These are phyloP conservation scores for Carettochelys insculpta DNA, from an alignment of 2,113 vertebrate species.

Conservation along the genomic window DNA sequence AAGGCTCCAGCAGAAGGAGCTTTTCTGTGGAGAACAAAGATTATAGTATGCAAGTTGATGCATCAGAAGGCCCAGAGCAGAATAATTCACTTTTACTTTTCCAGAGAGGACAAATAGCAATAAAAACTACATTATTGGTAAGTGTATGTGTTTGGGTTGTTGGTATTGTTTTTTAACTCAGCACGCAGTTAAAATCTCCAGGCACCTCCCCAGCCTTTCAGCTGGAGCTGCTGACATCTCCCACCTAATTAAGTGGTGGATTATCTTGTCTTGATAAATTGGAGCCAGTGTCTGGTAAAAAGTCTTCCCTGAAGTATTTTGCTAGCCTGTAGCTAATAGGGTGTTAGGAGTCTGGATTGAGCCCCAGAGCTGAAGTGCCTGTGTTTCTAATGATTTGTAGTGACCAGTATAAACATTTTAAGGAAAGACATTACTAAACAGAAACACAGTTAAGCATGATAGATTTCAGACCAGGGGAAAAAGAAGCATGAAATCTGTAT, in stretches of 20 bases:
- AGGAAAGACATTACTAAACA: slow-evolving; percentile 63
- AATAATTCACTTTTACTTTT: slow-evolving; percentile 78
- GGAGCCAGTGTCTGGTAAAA: slow-evolving; percentile 75
- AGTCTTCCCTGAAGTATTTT: slow-evolving; percentile 76
- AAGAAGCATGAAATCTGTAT: not conserved
- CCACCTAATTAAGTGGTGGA: slow-evolving; percentile 80
- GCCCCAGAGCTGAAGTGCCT: slow-evolving; percentile 75
- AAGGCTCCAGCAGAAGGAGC: slow-evolving; percentile 44
- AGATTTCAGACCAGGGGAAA: slow-evolving; percentile 50
- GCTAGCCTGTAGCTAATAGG: slow-evolving; percentile 62
- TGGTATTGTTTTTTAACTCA: slow-evolving; percentile 56
- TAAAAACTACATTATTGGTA: slow-evolving; percentile 71
- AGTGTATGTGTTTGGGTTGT: slow-evolving; percentile 35
- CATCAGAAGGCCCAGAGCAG: slow-evolving; percentile 48
- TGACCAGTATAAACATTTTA: slow-evolving; percentile 81
- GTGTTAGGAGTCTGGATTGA: slow-evolving; percentile 75
- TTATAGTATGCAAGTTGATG: slow-evolving; percentile 40
- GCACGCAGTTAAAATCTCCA: slow-evolving; percentile 47
- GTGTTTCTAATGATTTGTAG: slow-evolving; percentile 81
- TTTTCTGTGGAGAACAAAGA: slow-evolving; percentile 52
- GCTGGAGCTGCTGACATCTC: slow-evolving; percentile 74
- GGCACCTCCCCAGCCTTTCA: slow-evolving; percentile 54
- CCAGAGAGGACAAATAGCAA: slow-evolving; percentile 71
- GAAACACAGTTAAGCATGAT: slow-evolving; percentile 62
- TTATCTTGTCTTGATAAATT: slow-evolving; percentile 86